phyloP scores from a whole-genome alignment of 1,140 invertebrate species.

The Amphibalanus amphitrite region DNA sequence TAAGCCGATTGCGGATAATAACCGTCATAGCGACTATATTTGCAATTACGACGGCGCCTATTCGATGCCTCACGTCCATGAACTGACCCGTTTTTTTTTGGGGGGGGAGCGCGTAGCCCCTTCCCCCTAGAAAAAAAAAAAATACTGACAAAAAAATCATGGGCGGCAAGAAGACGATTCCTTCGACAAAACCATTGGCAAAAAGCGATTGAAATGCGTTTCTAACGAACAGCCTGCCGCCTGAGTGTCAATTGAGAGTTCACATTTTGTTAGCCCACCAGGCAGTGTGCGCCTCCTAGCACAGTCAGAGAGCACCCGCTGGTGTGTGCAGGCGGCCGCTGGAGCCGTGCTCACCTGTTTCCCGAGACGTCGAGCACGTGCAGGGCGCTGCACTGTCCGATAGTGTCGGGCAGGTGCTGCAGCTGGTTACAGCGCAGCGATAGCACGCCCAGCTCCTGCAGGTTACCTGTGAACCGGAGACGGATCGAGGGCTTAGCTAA shows the following conservation, averaged over 20 bases:
- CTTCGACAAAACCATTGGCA: neutral
- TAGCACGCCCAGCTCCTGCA: conserved; percentile 74
- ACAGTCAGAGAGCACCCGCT: too few species aligned
- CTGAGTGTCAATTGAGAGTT: neutral
- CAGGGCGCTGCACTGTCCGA: conserved; percentile 79
- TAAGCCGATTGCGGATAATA: too few species aligned
- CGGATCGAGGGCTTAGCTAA: too few species aligned
- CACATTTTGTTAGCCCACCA: conserved; percentile 5
- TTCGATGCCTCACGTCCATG: too few species aligned
- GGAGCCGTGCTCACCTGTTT: conserved; percentile 48
- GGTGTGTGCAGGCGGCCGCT: too few species aligned
- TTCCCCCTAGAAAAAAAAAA: too few species aligned
- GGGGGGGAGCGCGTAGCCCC: too few species aligned
- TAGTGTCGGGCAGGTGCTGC: conserved; percentile 70
- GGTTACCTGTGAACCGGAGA: conserved; percentile 34
- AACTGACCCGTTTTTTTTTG: too few species aligned
- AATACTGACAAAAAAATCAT: too few species aligned
- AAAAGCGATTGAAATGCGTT: neutral
- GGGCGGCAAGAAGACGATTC: neutral
- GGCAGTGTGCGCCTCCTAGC: conserved; percentile 9
- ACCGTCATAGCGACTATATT: too few species aligned
- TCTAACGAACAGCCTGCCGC: neutral
- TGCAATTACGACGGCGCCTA: too few species aligned
- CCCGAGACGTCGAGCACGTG: conserved; percentile 96
- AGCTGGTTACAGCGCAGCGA: conserved; percentile 91